Base-by-base conservation (phyloP, 2,888 invertebrate genomes). In the Schizotus pectinicornis region DNA sequence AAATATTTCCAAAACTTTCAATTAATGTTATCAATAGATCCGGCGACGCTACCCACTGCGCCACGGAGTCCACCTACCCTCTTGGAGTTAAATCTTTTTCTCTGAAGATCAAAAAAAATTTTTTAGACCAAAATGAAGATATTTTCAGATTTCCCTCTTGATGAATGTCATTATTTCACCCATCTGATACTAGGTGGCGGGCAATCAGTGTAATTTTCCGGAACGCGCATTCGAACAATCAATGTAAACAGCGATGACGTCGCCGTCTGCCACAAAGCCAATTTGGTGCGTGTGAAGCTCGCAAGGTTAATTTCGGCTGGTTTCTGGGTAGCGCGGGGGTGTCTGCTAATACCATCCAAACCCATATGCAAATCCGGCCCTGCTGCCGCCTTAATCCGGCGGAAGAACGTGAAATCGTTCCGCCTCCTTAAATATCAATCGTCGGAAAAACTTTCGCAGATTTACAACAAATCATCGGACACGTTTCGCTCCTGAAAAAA, bases 1-100 rank as follows among this genome's bases (percentile, higher is more conserved):
- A 22, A 36, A 53, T 31, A 33, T 35, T 33, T 45, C 39, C 39
- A 47, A 41, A n/a, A n/a, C n/a, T n/a, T n/a, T n/a, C n/a, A n/a
- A n/a, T n/a, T n/a, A n/a, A n/a, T n/a, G n/a, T n/a, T n/a, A n/a
- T n/a, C n/a, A n/a, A n/a, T n/a, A n/a, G n/a, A n/a, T n/a, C n/a
- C n/a, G n/a, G n/a, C n/a, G n/a, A n/a, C n/a, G n/a, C n/a, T n/a
- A n/a, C n/a, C n/a, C n/a, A n/a, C n/a, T n/a, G n/a, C n/a, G n/a
- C n/a, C n/a, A n/a, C n/a, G n/a, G n/a, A n/a, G n/a, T n/a, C n/a
- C n/a, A n/a, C n/a, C n/a, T n/a, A n/a, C n/a, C n/a, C n/a, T n/a
- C n/a, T n/a, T n/a, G n/a, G n/a, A n/a, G n/a, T n/a, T n/a, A n/a
- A n/a, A n/a, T n/a, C n/a, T n/a, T n/a, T n/a, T n/a, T n/a, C n/a